Base-by-base conservation (phyloP, 1,140 invertebrate genomes). In the Zaprionus camerounensis region DNA sequence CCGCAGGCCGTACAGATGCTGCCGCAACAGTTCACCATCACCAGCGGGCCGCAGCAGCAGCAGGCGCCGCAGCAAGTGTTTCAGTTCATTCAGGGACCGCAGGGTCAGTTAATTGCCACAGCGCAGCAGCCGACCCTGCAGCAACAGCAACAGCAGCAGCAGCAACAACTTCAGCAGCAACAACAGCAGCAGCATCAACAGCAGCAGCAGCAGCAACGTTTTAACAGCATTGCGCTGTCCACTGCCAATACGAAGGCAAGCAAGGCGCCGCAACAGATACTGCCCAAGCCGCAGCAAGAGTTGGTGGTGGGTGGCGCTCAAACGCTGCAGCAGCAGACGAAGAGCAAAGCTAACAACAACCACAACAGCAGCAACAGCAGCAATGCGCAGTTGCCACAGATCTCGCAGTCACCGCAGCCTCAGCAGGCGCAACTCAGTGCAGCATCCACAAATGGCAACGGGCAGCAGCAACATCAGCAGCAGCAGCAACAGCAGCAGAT, bases 41-140 rank as follows among this genome's bases (percentile, higher is more conserved):
- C 79, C 28, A 71, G 72, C 56, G 73, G 74, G 61, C 71, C 70
- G 31, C 77, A 76, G 31, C 76, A 78, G 59, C 90, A 85, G 67
- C 78, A 82, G 57, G 81, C 82, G 36, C 86, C 81, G 71, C 91
- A 91, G 70, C 91, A 92, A 73, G 88, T 92, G 56, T 92, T 91
- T 78, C 91, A 92, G 76, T 91, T 92, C 55, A 92, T 92, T 51
- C 91, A 92, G 75, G 91, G 91, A 13, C 91, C 91, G 46, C 91
- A 92, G 71, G 91, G 91, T 36, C 91, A 92, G 77, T 76, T 92
- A 3, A 92, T 92, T 67, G 91, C 91, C 41, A 88, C 91, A 63
- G 62, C 86, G 15, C 76, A 66, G 24, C 76, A 80, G 56, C 66
- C 68, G 38, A 28, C 72, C n/a, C 63, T 76, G 22, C 86, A 80